Evolutionary conservation across 2,888 invertebrate genomes (phyloP), one percentile per base, ranked within the genome.

Genomic region (Unio pictorum): DNA sequence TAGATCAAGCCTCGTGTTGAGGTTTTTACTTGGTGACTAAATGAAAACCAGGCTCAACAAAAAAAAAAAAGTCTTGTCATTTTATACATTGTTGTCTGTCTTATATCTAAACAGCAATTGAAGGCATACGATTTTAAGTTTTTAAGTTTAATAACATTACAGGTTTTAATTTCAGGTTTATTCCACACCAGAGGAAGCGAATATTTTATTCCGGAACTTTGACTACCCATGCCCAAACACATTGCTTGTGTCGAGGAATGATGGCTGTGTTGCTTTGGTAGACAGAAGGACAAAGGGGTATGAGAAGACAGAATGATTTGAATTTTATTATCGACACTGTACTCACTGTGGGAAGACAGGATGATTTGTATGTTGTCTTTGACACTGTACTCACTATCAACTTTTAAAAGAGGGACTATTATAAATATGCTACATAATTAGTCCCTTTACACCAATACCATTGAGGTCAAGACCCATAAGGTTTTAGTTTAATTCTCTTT

Each of bases 241-340:
- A 3, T 68, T 91, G 68, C 65, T 90, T 18, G 86, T 91, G 45
- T 84, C 88, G 28, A 88, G 88, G 72, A 88, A 87, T 80, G 84
- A 86, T 72, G 91, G 91, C 3, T 74, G 75, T 73, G 88, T 90
- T 7, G 87, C 85, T 15, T 28, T 89, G 1, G 81, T 91, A 18
- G 91, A 91, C 74, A 75, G 72, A 20, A 79, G 91, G 69, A 84
- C 81, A 15, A 64, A 64, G 57, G 74, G 79, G 87, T 87, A 74
- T 73, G 73, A 66, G 45, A 55, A 23, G 17, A 64, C 3, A 4
- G 20, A 18, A 20, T 55, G 7, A 55, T 18, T 17, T 55, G 15
- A 26, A 20, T 28, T 58, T 45, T 68, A 45, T 15, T 15, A 11
- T 45, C 11, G 45, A 45, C 15, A 45, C 45, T 15, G 45, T 45